A percentile compares a stretch with the other conserved stretches of the same genome.
Evolutionary conservation across 2,797 vertebrate genomes (phyloP).

Genomic region (Poeciliopsis presidionis): DNA sequence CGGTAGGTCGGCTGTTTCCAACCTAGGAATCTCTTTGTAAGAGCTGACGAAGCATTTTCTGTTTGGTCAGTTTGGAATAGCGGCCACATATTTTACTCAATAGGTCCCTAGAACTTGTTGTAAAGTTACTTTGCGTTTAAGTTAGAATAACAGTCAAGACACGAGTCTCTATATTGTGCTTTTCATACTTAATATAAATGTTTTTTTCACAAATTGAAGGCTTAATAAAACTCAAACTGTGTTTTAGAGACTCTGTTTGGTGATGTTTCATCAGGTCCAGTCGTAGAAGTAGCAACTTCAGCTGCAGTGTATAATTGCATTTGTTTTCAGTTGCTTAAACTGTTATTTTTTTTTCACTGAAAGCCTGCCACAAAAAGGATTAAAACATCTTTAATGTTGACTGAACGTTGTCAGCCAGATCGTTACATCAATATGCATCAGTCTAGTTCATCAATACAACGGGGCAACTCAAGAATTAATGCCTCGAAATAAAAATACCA

Average conservation of each 20-base stretch:
- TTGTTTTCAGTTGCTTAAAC: background rate
- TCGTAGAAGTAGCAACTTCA: background rate
- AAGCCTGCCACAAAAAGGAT: background rate
- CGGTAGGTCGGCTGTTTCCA: conserved; percentile 80
- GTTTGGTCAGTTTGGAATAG: background rate
- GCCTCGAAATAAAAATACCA: background rate
- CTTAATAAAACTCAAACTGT: background rate
- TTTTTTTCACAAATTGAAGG: background rate
- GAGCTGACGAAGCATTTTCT: background rate
- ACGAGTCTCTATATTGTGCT: background rate
- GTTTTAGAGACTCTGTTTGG: background rate
- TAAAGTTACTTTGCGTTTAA: background rate
- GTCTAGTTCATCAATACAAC: background rate
- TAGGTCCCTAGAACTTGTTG: background rate
- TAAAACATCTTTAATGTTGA: background rate
- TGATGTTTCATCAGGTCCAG: background rate
- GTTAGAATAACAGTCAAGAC: background rate
- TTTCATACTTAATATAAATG: background rate
- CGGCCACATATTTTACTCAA: background rate
- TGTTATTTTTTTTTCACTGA: background rate
- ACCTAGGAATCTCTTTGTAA: background rate
- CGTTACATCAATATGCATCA: background rate
- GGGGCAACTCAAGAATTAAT: background rate
- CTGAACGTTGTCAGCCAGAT: background rate
- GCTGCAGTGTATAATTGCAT: background rate